Evolutionary conservation across 2,888 invertebrate genomes (phyloP).

Genomic region (Troides helena): DNA sequence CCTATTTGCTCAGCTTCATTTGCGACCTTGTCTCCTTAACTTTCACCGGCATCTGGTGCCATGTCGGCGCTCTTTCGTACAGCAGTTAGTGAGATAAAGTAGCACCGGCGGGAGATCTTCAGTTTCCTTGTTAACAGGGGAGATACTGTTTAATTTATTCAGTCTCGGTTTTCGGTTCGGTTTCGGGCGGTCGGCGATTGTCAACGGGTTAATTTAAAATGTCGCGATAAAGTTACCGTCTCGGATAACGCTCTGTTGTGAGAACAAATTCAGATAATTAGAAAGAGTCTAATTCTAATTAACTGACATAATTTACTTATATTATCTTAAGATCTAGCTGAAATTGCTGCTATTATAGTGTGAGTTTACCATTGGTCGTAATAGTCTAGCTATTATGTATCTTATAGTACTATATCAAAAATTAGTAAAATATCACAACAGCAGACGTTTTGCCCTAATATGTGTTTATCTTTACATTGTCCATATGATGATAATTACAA

Average conservation of each 20-base stretch:
- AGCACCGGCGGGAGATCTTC: constrained; percentile 60
- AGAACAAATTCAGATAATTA: neutral
- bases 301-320: neutral
- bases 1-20: constrained; percentile 52
- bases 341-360: too few species aligned
- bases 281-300: neutral
- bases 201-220: constrained; percentile 64
- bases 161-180: constrained; percentile 46
- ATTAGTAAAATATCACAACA: too few species aligned
- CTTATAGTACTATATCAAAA: too few species aligned
- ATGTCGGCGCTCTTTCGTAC: constrained; percentile 3
- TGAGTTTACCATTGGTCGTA: too few species aligned
- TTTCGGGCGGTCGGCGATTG: constrained; percentile 46
- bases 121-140: constrained; percentile 62
- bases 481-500: too few species aligned
- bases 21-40: constrained; percentile 47
- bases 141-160: constrained; percentile 67
- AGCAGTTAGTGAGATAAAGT: constrained; percentile 50
- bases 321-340: too few species aligned
- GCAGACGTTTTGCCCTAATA: too few species aligned
- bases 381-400: too few species aligned
- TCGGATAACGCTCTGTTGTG: constrained; percentile 8
- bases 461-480: too few species aligned
- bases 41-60: constrained; percentile 33
- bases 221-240: constrained; percentile 38